Evolutionary conservation across 2,888 invertebrate species (phyloP), one percentile per base, ranked within the genome.

Genomic region (Thera britannica): DNA sequence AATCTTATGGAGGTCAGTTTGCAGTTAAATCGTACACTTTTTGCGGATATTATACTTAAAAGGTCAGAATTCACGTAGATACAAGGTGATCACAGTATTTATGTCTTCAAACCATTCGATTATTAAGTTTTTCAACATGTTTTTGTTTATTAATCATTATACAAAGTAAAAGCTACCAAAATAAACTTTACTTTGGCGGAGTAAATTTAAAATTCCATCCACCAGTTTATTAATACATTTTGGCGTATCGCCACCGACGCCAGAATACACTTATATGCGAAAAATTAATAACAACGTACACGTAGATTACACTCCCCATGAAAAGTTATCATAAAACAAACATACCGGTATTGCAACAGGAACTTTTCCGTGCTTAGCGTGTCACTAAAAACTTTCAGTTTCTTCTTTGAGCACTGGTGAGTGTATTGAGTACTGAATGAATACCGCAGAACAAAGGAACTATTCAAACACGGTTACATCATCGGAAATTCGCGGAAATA

Each of bases 401-500:
- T 85, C 83, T 82, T 79, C 77, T 66, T 52, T 49, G 83, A 86
- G 64, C 88, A 88, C 87, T 84, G 84, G 87, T 83, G 63, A 78
- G 75, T 73, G 75, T 84, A 84, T 87, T 83, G 64, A 79, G 74
- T 73, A 75, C 75, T 76, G 75, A 72, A 63, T 54, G 75, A 72
- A 66, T 57, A 62, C 69, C 69, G 59, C 62, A 68, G 75, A 87
- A 90, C 89, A 89, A 90, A 87, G 86, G 81, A 78, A 82, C 83
- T 79, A 87, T 86, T 84, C 81, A 86, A 79, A 76, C 83, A 76
- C 84, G 82, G 81, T 90, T 89, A 90, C 90, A 91, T 90, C 90
- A 91, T 78, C 81, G 78, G 86, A 86, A 90, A 89, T 84, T 84
- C 86, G 75, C 82, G 60, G 68, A 65, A 69, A 70, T 59, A 78